Percentiles rank a stretch among this genome's conserved stretches.
phyloP scores from a whole-genome alignment of 1,140 invertebrate genomes.

The Trichonephila clavata region DNA sequence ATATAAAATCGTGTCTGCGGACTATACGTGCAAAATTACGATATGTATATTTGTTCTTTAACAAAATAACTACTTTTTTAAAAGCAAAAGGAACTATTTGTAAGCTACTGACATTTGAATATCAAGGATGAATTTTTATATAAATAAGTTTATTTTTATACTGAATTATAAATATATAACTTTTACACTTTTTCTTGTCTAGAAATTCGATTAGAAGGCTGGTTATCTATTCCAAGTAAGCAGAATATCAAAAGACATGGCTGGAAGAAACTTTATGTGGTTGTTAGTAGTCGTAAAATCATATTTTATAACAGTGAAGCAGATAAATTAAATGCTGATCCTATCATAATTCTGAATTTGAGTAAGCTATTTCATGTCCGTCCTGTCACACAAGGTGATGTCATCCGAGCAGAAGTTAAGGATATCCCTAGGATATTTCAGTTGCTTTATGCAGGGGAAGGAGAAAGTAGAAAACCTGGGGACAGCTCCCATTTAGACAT shows the following conservation, averaged over 20 bases:
- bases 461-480: conserved; percentile 92
- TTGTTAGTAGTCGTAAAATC: conserved; percentile 97
- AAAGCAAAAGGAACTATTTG: too few species aligned
- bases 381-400: conserved; percentile 98
- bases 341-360: conserved; percentile 96
- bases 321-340: conserved; percentile 97
- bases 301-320: conserved; percentile 98
- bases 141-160: too few species aligned
- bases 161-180: not conserved
- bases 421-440: conserved; percentile 99
- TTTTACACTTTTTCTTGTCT: conserved; percentile 73
- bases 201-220: conserved; percentile 94
- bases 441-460: conserved; percentile 95
- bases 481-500: conserved; percentile 83
- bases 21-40: too few species aligned
- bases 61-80: too few species aligned
- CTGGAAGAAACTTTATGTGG: conserved; percentile 98
- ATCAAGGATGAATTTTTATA: too few species aligned
- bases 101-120: too few species aligned
- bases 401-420: conserved; percentile 98
- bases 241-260: conserved; percentile 97
- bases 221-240: conserved; percentile 96
- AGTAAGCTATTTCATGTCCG: conserved; percentile 99
- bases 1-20: too few species aligned
- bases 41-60: too few species aligned